Conservation (phyloP, 1,140 invertebrate genomes). For the Monomorium pharaonis region DNA sequence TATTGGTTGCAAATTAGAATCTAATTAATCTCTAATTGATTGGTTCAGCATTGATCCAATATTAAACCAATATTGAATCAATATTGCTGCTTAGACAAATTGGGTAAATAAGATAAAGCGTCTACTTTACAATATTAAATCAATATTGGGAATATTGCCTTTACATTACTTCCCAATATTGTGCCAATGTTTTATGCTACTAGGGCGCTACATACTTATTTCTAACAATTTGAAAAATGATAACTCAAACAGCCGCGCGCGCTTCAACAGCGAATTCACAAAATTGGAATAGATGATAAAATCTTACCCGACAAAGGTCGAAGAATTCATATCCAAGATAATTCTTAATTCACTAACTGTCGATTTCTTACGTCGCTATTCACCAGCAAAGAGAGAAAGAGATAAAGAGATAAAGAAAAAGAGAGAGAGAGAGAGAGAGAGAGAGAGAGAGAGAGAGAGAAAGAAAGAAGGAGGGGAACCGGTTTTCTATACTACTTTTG, state of each 20-base stretch:
- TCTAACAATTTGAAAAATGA: background rate
- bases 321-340: constrained; percentile 68
- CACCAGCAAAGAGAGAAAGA: constrained; percentile 50
- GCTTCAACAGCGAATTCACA: background rate
- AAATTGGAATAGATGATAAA: background rate
- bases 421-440: background rate
- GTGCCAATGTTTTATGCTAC: too few species aligned
- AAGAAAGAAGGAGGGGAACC: constrained; percentile 46
- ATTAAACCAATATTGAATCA: too few species aligned
- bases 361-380: constrained; percentile 60
- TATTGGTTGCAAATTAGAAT: too few species aligned
- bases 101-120: too few species aligned
- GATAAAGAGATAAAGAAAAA: background rate
- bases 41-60: too few species aligned
- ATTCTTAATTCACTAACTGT: constrained; percentile 47
- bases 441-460: background rate
- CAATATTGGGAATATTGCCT: too few species aligned
- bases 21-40: too few species aligned
- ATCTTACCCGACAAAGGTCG: constrained; percentile 73
- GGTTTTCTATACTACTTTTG: constrained; percentile 61
- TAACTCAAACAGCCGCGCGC: background rate
- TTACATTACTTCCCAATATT: too few species aligned
- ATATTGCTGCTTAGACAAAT: too few species aligned
- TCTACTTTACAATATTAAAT: too few species aligned
- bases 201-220: constrained; percentile 11